These are phyloP conservation scores for Panzeria rudis DNA, from an alignment of 2,888 invertebrate genomes.

Conservation along the genomic window DNA sequence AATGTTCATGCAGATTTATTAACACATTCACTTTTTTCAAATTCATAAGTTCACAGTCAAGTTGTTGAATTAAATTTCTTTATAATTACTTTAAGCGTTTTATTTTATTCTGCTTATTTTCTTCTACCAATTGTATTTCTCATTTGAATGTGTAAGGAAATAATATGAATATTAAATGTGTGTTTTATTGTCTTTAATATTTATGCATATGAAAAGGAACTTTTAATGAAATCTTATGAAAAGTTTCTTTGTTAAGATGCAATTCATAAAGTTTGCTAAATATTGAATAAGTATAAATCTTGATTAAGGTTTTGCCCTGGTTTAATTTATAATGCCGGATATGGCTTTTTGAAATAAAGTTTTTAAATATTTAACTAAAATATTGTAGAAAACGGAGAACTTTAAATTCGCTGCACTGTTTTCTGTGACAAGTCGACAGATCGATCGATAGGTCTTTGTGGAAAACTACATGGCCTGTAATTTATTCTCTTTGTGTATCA, in stretches of 20 bases:
- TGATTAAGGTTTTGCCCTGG: not conserved
- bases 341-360: not conserved
- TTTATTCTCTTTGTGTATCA: too few species aligned
- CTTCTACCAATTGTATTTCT: slow-evolving; percentile 3
- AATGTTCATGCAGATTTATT: slow-evolving; percentile 20
- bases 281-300: not conserved
- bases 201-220: not conserved
- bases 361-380: too few species aligned
- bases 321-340: not conserved
- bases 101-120: slow-evolving; percentile 11
- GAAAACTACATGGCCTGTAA: too few species aligned
- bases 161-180: not conserved
- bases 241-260: not conserved
- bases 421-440: too few species aligned
- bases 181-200: not conserved
- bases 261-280: not conserved
- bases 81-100: slow-evolving; percentile 45
- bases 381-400: too few species aligned
- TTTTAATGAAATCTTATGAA: not conserved
- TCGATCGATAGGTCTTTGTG: too few species aligned
- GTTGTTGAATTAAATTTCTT: slow-evolving; percentile 62
- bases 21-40: slow-evolving; percentile 18
- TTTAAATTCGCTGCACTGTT: too few species aligned
- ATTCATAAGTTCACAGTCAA: slow-evolving; percentile 69
- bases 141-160: slow-evolving; percentile 8